Base-by-base conservation (phyloP, 2,888 invertebrate species). In the Nomada goodeniana region DNA sequence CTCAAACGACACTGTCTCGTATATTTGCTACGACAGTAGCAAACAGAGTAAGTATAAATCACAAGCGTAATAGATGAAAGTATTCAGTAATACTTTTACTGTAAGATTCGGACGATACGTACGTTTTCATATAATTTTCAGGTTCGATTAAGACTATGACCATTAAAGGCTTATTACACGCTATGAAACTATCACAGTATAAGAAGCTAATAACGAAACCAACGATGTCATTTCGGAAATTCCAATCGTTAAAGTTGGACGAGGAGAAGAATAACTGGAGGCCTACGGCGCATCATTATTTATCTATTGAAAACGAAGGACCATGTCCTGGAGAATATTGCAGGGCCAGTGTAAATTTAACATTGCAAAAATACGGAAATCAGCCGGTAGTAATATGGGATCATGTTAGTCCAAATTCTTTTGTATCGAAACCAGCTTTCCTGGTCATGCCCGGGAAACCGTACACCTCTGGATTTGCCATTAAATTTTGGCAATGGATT, bases 401-500 rank as follows among this genome's bases (percentile, higher is more conserved):
- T 81, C 96, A 96, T 83, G 94, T 95, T 23, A 95, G 95, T 4
- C 94, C 94, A 42, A 96, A 96, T 89, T 96, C 96, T 64, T 96
- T 96, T 90, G 96, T 96, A 2, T 96, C 97, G 95, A 95, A 95
- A 72, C 97, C 97, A 0, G 96, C 96, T 42, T 95, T 96, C 10
- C 96, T 97, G 72, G 90, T 90, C 75, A 90, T 78, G 89, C 93
- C 86, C 72, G 94, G 73, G 63, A 95, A 95, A 87, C 94, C 95
- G 0, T 95, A 95, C 65, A 95, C 96, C 83, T 95, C 96, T 69
- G 97, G 97, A 0, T 97, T 97, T 93, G 96, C 97, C 23, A 94
- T 97, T 88, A 97, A 97, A 94, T 96, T 97, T 93, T 97, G 97
- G 97, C 96, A 97, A 90, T 97, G 97, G 97, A 95, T 95, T 83